These are phyloP conservation scores for Chlorospingus flavigularis DNA, from an alignment of 2,797 vertebrate genomes.

Conservation along the genomic window DNA sequence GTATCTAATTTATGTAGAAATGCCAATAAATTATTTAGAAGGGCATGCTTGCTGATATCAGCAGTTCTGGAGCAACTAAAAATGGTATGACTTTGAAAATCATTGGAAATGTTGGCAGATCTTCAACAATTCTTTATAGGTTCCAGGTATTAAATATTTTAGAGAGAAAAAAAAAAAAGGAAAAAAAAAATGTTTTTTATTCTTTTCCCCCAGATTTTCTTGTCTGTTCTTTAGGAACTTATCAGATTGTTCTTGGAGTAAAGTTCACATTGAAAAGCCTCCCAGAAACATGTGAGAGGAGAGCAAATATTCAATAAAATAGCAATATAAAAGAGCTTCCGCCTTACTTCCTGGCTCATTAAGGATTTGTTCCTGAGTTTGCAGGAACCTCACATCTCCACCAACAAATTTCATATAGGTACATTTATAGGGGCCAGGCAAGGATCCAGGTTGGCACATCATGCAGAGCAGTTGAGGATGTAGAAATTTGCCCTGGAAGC, in stretches of 20 bases:
- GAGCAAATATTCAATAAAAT: fast-evolving
- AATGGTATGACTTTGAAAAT: constrained; percentile 43
- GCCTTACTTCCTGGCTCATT: not conserved
- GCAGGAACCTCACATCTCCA: not conserved
- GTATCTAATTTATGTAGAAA: constrained; percentile 69
- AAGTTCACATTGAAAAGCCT: not conserved
- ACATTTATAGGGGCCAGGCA: not conserved
- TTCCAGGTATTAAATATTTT: not conserved
- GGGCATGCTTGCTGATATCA: constrained; percentile 55
- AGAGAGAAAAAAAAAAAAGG: not conserved
- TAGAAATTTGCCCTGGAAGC: not conserved
- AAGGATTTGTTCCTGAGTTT: not conserved
- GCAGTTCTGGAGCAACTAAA: constrained; percentile 38
- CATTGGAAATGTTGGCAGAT: constrained; percentile 24
- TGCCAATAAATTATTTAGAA: constrained; percentile 66
- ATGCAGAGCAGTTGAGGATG: not conserved
- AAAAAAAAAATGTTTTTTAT: not conserved
- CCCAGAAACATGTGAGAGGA: not conserved
- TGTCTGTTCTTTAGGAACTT: not conserved
- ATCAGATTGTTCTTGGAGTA: not conserved
- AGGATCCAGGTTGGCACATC: not conserved
- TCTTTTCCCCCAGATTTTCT: not conserved
- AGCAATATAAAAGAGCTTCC: not conserved
- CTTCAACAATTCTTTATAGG: not conserved
- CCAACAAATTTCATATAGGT: not conserved